Conservation (phyloP, 2,888 invertebrate genomes). For the Rhorus exstirpatorius region DNA sequence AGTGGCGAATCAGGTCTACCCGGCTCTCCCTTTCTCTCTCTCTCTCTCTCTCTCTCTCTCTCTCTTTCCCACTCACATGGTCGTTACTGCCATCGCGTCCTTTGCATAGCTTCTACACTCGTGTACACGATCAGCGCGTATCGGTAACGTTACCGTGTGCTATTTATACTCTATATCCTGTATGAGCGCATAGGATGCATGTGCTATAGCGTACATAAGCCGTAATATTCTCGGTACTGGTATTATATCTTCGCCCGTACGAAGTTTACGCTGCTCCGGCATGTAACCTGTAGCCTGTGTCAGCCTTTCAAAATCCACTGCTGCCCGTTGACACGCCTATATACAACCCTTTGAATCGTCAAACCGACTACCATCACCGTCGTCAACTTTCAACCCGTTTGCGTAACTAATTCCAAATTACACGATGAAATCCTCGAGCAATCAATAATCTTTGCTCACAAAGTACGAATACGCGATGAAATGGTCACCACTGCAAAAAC, state of each 20-base stretch:
- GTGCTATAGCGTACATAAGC: conserved; percentile 24
- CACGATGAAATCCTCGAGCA: conserved; percentile 75
- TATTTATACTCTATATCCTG: conserved; percentile 20
- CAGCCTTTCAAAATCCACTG: conserved; percentile 38
- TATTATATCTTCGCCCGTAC: conserved; percentile 40
- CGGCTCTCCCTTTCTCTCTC: conserved; percentile 64
- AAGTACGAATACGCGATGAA: background rate
- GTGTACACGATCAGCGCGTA: conserved; percentile 34
- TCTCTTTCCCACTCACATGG: conserved; percentile 37
- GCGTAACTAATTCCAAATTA: conserved; percentile 77
- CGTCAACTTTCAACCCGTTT: conserved; percentile 64
- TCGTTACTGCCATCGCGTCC: conserved; percentile 29
- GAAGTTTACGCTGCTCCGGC: conserved; percentile 34
- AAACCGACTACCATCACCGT: conserved; percentile 39
- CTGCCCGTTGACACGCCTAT: conserved; percentile 12
- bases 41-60: conserved; percentile 55
- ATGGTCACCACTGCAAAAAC: background rate
- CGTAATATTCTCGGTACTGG: conserved; percentile 20
- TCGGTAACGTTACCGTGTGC: conserved; percentile 34
- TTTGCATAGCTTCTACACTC: conserved; percentile 34
- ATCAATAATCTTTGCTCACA: background rate
- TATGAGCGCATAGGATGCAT: conserved; percentile 28
- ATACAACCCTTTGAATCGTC: conserved; percentile 41
- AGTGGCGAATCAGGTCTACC: conserved; percentile 70
- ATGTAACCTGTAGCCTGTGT: conserved; percentile 39